phyloP scores from a whole-genome alignment of 2,113 vertebrate genomes.

The Seriola rivoliana region DNA sequence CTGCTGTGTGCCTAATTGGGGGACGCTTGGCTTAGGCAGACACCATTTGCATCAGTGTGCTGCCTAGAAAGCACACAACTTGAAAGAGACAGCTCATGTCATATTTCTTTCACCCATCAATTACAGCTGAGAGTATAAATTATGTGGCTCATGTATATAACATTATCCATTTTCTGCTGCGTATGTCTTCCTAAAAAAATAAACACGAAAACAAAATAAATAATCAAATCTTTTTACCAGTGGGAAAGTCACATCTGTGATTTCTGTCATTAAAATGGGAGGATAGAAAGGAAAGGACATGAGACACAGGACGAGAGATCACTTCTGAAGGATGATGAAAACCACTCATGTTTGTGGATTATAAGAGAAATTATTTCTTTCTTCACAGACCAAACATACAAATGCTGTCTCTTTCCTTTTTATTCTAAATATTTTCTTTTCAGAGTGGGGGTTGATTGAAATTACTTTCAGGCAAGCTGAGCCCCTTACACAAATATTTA shows the following conservation, averaged over 20 bases:
- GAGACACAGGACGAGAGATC: constrained; percentile 13
- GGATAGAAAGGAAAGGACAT: neutral
- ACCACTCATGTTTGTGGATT: constrained; percentile 10
- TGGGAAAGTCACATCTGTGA: neutral
- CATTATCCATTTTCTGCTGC: constrained; percentile 7
- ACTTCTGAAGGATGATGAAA: constrained; percentile 32
- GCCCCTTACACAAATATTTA: neutral
- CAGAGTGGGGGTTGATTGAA: constrained; percentile 3
- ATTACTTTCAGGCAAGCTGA: neutral
- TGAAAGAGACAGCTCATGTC: constrained; percentile 1
- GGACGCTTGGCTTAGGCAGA: constrained; percentile 43
- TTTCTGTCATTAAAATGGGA: constrained; percentile 29
- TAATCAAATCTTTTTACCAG: neutral
- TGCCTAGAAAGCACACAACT: constrained; percentile 47
- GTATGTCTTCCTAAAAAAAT: constrained; percentile 17
- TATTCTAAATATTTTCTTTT: constrained; percentile 2
- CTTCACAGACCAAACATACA: constrained; percentile 12
- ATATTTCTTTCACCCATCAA: constrained; percentile 17
- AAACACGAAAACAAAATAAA: constrained; percentile 1
- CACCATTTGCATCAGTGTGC: constrained; percentile 50
- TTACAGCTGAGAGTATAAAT: constrained; percentile 28
- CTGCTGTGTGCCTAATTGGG: constrained; percentile 55
- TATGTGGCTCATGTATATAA: constrained; percentile 1
- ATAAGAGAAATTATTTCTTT: constrained; percentile 1
- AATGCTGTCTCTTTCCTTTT: constrained; percentile 4